Conservation (phyloP, 2,888 invertebrate species). For the Lamellibrachia columna region DNA sequence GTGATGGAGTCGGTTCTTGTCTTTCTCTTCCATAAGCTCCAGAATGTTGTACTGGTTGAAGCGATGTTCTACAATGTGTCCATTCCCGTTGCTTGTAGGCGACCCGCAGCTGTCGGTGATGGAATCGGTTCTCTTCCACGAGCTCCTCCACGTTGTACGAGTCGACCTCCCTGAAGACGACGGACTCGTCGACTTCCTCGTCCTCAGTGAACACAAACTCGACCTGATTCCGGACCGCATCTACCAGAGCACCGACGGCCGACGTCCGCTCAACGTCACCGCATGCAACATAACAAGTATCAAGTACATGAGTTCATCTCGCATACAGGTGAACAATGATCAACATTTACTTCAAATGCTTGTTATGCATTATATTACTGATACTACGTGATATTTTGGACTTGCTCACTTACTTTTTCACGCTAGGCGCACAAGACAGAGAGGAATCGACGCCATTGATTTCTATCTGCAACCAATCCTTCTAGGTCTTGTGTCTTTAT, state of each 20-base stretch:
- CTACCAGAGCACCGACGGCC: constrained; percentile 38
- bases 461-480: too few species aligned
- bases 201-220: constrained; percentile 42
- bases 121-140: constrained; percentile 43
- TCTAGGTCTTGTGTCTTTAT: too few species aligned
- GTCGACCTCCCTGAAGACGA: constrained; percentile 40
- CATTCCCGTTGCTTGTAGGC: constrained; percentile 20
- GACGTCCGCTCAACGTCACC: constrained; percentile 28
- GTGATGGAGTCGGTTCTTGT: background rate
- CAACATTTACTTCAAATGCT: background rate
- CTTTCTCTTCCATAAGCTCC: background rate
- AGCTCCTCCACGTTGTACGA: constrained; percentile 44
- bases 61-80: too few species aligned
- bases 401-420: too few species aligned
- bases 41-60: too few species aligned
- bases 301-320: background rate
- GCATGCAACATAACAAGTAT: constrained; percentile 21
- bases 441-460: too few species aligned
- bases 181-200: constrained; percentile 44
- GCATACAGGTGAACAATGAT: background rate
- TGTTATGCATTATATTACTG: background rate
- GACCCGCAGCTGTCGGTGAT: constrained; percentile 47
- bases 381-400: too few species aligned
- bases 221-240: constrained; percentile 42
- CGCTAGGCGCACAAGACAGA: too few species aligned